phyloP scores from a whole-genome alignment of 30 jellyfish, hydroid and myxozoan genomes.

The Hydractinia symbiolongicarpus region DNA sequence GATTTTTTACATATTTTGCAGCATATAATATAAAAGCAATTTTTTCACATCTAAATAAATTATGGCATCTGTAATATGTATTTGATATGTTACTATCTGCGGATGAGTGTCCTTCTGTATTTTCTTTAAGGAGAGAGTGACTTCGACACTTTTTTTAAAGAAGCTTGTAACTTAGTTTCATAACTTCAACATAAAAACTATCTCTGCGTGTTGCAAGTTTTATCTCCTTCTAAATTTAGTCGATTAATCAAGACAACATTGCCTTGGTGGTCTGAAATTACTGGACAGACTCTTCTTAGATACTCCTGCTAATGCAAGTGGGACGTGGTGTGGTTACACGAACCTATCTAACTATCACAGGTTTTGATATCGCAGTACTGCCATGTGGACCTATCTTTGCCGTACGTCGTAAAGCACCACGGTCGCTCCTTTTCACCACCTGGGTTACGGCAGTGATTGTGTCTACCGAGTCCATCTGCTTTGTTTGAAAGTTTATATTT shows the following conservation, averaged over 20 bases:
- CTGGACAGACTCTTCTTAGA: no score
- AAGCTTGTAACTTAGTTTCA: neutral
- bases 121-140: neutral
- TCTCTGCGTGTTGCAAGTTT: neutral
- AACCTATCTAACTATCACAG: constrained; percentile 25
- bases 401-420: constrained; percentile 85
- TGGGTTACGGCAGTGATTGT: constrained; percentile 84
- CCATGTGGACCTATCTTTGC: constrained; percentile 38
- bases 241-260: neutral
- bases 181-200: neutral
- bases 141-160: neutral
- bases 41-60: constrained; percentile 12
- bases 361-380: constrained; percentile 76
- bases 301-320: no score
- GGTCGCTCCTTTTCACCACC: constrained; percentile 88
- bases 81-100: constrained; percentile 1
- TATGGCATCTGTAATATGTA: neutral
- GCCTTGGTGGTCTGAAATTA: neutral
- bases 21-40: neutral
- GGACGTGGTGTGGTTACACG: no score
- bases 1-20: constrained; percentile 10
- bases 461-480: constrained; percentile 65
- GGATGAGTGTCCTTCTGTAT: constrained; percentile 5
- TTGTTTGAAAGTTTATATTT: constrained; percentile 47
- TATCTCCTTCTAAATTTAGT: neutral